A percentile compares a stretch with the other conserved stretches of the same genome.
Evolutionary conservation across 2,888 invertebrate species (phyloP).

Genomic region (Xanthia togata): DNA sequence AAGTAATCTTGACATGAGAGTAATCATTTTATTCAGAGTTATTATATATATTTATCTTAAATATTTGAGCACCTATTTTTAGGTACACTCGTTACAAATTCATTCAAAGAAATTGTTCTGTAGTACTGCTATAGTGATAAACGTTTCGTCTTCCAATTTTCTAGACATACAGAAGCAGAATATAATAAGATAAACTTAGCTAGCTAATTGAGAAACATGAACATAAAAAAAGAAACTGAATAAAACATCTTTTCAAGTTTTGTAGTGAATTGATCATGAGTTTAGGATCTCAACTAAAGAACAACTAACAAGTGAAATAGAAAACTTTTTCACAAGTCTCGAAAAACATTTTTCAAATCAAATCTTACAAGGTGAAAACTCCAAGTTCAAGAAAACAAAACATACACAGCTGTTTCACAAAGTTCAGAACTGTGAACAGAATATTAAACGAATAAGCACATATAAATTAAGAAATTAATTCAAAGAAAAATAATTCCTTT

Average conservation of each 20-base stretch:
- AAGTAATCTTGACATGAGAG: slow-evolving; percentile 7
- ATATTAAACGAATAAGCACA: slow-evolving; percentile 37
- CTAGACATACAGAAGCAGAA: too few relatives aligned
- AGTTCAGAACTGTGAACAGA: slow-evolving; percentile 31
- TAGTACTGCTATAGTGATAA: not conserved
- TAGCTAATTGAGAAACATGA: not conserved
- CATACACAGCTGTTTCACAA: slow-evolving; percentile 44
- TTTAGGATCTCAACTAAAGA: slow-evolving; percentile 34
- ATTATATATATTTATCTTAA: not conserved
- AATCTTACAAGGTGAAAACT: slow-evolving; percentile 35
- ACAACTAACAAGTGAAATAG: slow-evolving; percentile 51
- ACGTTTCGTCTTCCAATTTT: not conserved
- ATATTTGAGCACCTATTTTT: not conserved
- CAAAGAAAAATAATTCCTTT: slow-evolving; percentile 31
- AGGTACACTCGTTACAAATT: not conserved
- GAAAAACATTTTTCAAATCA: slow-evolving; percentile 37
- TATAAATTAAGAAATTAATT: slow-evolving; percentile 39
- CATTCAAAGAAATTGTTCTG: not conserved
- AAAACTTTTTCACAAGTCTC: slow-evolving; percentile 38
- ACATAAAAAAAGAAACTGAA: slow-evolving; percentile 27
- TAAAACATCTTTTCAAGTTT: slow-evolving; percentile 48
- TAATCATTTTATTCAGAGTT: slow-evolving; percentile 11
- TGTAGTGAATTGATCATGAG: slow-evolving; percentile 27
- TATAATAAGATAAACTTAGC: not conserved
- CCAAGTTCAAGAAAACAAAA: slow-evolving; percentile 45